Evolutionary conservation across 2,888 invertebrate species (phyloP).

Genomic region (Chymomyza amoena): DNA sequence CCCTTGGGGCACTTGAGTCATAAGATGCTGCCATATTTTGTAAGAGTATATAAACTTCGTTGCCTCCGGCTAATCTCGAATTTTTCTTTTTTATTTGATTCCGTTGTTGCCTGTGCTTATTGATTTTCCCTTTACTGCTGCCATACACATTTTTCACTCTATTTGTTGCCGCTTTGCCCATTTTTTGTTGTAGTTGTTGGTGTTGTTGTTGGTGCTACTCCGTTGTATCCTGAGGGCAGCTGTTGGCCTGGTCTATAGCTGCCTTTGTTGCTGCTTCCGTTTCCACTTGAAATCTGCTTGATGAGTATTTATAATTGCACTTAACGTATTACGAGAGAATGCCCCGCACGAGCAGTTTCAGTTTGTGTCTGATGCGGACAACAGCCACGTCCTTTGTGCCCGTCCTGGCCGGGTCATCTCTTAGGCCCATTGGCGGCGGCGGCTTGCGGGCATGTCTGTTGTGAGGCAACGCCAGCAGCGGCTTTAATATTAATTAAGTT

Average conservation of each 20-base stretch:
- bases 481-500: conserved; percentile 61
- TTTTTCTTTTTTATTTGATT: conserved; percentile 21
- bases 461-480: neutral
- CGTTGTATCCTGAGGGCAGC: neutral
- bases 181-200: conserved; percentile 4
- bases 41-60: conserved; percentile 16
- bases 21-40: neutral
- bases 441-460: neutral
- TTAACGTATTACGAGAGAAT: conserved; percentile 44
- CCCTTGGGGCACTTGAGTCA: neutral
- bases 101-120: conserved; percentile 25
- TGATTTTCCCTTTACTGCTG: conserved; percentile 27
- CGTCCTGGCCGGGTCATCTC: neutral
- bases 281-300: conserved; percentile 48
- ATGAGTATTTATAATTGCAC: conserved; percentile 67
- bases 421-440: neutral
- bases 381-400: neutral
- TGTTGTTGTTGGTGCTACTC: neutral
- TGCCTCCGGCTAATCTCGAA: conserved; percentile 3
- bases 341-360: neutral
- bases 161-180: conserved; percentile 32
- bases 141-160: conserved; percentile 37
- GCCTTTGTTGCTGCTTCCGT: conserved; percentile 23
- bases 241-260: neutral
- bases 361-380: neutral